Evolutionary conservation across 1,140 invertebrate genomes (phyloP).

Genomic region (Oryzaephilus surinamensis): DNA sequence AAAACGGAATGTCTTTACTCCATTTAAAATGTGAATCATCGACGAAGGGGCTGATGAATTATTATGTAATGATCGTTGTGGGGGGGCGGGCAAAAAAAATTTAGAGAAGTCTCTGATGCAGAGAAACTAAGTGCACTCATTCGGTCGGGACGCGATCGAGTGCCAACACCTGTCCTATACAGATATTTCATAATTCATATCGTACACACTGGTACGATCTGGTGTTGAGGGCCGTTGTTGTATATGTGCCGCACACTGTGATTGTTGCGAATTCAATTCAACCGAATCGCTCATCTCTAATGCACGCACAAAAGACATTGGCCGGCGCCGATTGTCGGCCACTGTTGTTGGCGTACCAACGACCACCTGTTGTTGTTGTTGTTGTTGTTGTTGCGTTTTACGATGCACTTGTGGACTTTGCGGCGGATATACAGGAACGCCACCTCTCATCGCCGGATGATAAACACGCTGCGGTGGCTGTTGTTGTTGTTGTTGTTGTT

Average conservation of each 20-base stretch:
- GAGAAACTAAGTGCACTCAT: constrained; percentile 31
- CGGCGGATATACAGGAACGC: constrained; percentile 57
- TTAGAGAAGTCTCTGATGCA: constrained; percentile 31
- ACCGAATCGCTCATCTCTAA: constrained; percentile 82
- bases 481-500: constrained; percentile 38
- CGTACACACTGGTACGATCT: constrained; percentile 80
- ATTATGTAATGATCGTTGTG: too few species aligned
- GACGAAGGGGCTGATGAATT: too few species aligned
- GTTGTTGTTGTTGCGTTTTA: constrained; percentile 39
- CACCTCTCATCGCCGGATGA: constrained; percentile 51
- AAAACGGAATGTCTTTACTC: too few species aligned
- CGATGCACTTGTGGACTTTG: constrained; percentile 51
- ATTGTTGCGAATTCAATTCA: constrained; percentile 44
- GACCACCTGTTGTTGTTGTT: constrained; percentile 23
- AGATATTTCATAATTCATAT: constrained; percentile 94
- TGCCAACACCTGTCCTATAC: constrained; percentile 50
- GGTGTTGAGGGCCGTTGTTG: constrained; percentile 48
- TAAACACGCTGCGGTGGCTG: constrained; percentile 36
- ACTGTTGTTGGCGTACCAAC: constrained; percentile 9
- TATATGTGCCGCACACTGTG: constrained; percentile 23
- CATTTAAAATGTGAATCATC: too few species aligned
- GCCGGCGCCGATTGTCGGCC: constrained; percentile 47
- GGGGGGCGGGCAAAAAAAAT: too few species aligned
- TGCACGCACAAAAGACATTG: constrained; percentile 89
- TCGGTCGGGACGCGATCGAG: constrained; percentile 33